Evolutionary conservation across 2,888 invertebrate species (phyloP).

Genomic region (Bellardia pandia): DNA sequence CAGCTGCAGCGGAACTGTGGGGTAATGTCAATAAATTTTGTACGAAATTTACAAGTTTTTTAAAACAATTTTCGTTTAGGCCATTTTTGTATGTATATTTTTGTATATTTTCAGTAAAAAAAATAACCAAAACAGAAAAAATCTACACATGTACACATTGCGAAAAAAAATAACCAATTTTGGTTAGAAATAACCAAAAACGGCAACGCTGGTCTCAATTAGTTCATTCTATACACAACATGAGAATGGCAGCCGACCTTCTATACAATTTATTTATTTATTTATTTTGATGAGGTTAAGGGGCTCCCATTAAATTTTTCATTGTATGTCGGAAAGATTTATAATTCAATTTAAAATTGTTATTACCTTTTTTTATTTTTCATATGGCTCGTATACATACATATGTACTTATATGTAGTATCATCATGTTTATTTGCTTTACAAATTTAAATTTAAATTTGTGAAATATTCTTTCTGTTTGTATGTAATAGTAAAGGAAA

Average conservation of each 20-base stretch:
- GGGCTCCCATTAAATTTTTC: constrained; percentile 47
- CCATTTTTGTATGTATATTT: no score
- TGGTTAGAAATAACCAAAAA: no score
- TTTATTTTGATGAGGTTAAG: constrained; percentile 63
- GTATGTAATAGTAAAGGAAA: constrained; percentile 21
- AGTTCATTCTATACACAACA: not conserved
- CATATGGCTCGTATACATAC: not conserved
- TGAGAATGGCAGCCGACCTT: constrained; percentile 43
- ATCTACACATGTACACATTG: no score
- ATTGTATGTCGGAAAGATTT: constrained; percentile 50
- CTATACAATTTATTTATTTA: constrained; percentile 61
- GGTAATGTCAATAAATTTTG: no score
- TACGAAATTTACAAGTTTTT: no score
- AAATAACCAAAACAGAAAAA: no score
- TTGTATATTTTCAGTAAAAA: no score
- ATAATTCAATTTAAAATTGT: constrained; percentile 55
- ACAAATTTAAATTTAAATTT: constrained; percentile 1
- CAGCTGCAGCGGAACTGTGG: no score
- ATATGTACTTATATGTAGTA: not conserved
- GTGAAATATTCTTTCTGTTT: not conserved
- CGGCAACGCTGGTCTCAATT: no score
- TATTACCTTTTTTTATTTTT: not conserved
- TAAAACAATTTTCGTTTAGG: no score
- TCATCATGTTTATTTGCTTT: constrained; percentile 10
- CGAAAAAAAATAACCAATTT: no score